Percentiles rank a stretch among this genome's conserved stretches.
These are phyloP conservation scores for Columba janthina DNA, from an alignment of 2,113 vertebrate genomes.

Conservation along the genomic window DNA sequence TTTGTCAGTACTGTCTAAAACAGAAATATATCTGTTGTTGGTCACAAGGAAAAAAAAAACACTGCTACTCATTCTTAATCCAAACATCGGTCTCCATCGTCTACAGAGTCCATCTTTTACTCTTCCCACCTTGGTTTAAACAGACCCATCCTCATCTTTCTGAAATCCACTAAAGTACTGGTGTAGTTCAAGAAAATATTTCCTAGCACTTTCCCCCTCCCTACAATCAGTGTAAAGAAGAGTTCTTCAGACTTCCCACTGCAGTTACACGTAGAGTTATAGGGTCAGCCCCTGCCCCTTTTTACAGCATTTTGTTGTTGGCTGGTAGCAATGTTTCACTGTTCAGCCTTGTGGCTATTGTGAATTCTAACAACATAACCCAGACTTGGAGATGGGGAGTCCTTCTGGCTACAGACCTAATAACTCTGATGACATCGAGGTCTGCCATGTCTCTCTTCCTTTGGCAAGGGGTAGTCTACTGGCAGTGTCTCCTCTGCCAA, in stretches of 20 bases:
- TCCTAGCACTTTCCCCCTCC: background rate
- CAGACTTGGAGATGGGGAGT: accelerated
- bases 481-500: background rate
- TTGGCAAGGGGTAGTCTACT: background rate
- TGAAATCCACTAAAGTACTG: background rate
- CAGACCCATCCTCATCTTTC: background rate
- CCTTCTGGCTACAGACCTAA: background rate
- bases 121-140: background rate
- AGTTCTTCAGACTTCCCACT: background rate
- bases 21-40: background rate
- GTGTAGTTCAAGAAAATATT: background rate
- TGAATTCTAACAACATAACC: background rate
- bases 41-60: accelerated
- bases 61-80: background rate
- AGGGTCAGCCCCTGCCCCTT: background rate
- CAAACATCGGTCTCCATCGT: background rate
- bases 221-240: background rate
- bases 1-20: background rate
- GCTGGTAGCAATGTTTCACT: background rate
- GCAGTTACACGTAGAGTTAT: background rate
- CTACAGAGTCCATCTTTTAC: background rate
- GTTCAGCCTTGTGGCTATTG: background rate
- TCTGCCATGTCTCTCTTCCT: background rate
- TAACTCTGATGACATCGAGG: background rate
- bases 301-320: background rate